Evolutionary conservation across 1,140 invertebrate genomes (phyloP).

Genomic region (Hyles vespertilio): DNA sequence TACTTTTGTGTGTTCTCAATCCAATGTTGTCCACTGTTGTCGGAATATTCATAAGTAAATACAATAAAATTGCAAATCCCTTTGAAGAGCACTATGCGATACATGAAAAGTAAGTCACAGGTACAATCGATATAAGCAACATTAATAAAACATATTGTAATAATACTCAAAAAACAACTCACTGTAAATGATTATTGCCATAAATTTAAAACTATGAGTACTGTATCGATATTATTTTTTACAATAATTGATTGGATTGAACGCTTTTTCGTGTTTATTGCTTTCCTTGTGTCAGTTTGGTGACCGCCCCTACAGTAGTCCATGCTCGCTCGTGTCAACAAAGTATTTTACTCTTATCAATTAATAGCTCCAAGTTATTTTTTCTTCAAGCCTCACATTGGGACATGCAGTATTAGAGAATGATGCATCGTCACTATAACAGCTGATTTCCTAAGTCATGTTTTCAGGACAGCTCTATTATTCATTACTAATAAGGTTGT

Average conservation of each 20-base stretch:
- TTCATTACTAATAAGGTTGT: conserved; percentile 69
- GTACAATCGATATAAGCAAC: conserved; percentile 38
- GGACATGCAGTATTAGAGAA: conserved; percentile 74
- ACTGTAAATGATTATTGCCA: conserved; percentile 51
- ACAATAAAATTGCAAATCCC: background rate
- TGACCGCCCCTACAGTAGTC: conserved; percentile 74
- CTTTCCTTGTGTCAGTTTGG: conserved; percentile 78
- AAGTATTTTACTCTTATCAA: conserved; percentile 70
- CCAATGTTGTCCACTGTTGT: no score
- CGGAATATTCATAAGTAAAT: conserved; percentile 1
- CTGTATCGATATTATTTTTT: conserved; percentile 55
- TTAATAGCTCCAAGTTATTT: conserved; percentile 72
- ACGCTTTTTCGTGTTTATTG: conserved; percentile 77
- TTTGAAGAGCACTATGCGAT: no score
- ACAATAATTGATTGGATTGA: conserved; percentile 76
- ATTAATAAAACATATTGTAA: conserved; percentile 48
- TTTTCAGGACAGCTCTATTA: conserved; percentile 74
- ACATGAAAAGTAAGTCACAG: conserved; percentile 36
- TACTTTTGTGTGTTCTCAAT: conserved; percentile 21
- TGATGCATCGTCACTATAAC: conserved; percentile 75
- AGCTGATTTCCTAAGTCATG: conserved; percentile 73
- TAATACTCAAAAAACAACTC: conserved; percentile 74
- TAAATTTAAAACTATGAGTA: conserved; percentile 44
- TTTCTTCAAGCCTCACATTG: conserved; percentile 73
- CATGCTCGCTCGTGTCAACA: conserved; percentile 74